Evolutionary conservation across 2,113 vertebrate species (phyloP), one percentile per base, ranked within the genome.

Genomic region (Chinchilla lanigera): DNA sequence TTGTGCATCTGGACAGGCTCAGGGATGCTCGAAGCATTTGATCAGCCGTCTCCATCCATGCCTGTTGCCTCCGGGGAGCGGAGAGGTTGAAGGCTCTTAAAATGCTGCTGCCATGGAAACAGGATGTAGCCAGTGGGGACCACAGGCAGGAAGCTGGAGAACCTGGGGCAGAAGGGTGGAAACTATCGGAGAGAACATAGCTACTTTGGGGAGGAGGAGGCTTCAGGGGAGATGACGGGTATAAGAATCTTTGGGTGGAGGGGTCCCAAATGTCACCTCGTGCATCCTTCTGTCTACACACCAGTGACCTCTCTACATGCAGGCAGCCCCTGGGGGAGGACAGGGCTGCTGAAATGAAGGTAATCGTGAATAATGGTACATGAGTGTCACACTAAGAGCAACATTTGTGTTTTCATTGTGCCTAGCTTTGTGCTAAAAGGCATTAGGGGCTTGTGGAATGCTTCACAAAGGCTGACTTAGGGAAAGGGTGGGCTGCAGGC

Each of bases 21-120:
- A 24, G 78, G 58, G 67, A 87, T 60, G 65, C 52, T 17, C 2
- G 5, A 60, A 84, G 81, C 47, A 7, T 82, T 73, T 47, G 81
- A 94, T 97, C 73, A 96, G 95, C 71, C 91, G 22, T 96, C 89
- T 97, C 97, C 75, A 90, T 84, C 95, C 73, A 83, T 26, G 90
- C 92, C 81, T 96, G 84, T 89, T 16, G 2, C 78, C 96, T 97
- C 77, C 10, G 80, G 87, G 41, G 44, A 92, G 90, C n/a, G n/a
- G n/a, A n/a, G n/a, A n/a, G n/a, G n/a, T n/a, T 2, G 1, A 86
- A 89, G 96, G 10, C 83, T 80, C 78, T 92, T 89, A 82, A 96
- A 81, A 86, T 84, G 67, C 38, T 71, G 95, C 97, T 97, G 56
- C 94, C 73, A 97, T 96, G 88, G 96, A 91, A 98, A 97, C 97